Evolutionary conservation across 2,797 vertebrate species (phyloP).

Genomic region (Rousettus madagascariensis): DNA sequence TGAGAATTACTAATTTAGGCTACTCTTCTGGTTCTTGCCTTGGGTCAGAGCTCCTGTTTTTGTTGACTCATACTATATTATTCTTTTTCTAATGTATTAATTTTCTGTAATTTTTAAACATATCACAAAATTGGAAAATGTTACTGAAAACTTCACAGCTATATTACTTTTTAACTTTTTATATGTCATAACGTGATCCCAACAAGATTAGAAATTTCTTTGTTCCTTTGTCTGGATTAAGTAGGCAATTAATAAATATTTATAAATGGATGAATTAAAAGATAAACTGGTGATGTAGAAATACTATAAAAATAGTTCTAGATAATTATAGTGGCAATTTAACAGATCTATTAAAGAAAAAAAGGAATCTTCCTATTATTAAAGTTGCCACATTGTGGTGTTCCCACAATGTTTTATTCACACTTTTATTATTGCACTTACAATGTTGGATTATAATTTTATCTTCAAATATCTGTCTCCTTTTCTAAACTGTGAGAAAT

Average conservation of each 20-base stretch:
- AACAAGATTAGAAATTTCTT: constrained; percentile 13
- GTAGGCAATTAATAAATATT: constrained; percentile 37
- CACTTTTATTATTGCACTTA: constrained; percentile 26
- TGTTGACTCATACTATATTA: neutral
- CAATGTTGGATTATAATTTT: constrained; percentile 26
- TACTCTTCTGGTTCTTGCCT: neutral
- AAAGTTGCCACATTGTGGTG: neutral
- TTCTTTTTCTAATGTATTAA: constrained; percentile 13
- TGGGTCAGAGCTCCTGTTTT: neutral
- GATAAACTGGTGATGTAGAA: neutral
- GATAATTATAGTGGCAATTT: constrained; percentile 36
- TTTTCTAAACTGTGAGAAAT: neutral
- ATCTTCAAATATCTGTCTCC: constrained; percentile 7
- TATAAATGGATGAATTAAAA: constrained; percentile 53
- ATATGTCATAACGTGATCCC: neutral
- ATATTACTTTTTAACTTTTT: neutral
- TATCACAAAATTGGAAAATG: neutral
- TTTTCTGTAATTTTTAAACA: constrained; percentile 23
- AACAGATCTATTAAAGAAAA: constrained; percentile 26
- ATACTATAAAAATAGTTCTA: constrained; percentile 36
- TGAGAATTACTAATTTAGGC: neutral
- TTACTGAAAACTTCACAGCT: neutral
- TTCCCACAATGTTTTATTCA: constrained; percentile 26
- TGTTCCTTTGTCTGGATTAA: constrained; percentile 32
- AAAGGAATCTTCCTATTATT: constrained; percentile 12